Percentiles rank a stretch among this genome's conserved stretches.
Evolutionary conservation across 2,113 vertebrate genomes (phyloP).

Genomic region (Sminthopsis crassicaudata): DNA sequence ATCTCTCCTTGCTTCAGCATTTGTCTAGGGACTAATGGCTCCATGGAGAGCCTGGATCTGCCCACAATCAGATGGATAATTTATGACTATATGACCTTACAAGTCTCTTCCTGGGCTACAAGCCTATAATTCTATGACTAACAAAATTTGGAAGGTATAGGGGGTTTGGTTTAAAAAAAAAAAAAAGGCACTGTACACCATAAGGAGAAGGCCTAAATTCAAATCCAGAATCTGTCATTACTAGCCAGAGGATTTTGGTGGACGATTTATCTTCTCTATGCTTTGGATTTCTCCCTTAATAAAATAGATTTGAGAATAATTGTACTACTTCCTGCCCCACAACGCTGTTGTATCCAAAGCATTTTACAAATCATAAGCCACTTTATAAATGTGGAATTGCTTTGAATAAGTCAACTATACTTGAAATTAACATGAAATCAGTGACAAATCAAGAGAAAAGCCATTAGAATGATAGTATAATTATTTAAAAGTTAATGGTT

Average conservation of each 20-base stretch:
- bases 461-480: neutral
- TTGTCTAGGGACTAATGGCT: neutral
- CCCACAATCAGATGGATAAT: constrained; percentile 15
- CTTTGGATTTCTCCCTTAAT: neutral
- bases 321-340: neutral
- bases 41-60: neutral
- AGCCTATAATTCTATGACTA: neutral
- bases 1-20: neutral
- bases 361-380: neutral
- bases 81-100: neutral
- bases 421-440: neutral
- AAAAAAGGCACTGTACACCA: neutral
- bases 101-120: neutral
- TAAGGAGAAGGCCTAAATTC: neutral
- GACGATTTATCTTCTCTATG: neutral
- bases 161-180: neutral
- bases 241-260: neutral
- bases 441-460: constrained; percentile 22
- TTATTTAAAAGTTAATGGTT: constrained; percentile 6
- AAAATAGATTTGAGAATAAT: neutral
- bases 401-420: neutral
- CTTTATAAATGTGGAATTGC: neutral
- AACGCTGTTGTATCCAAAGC: neutral
- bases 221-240: neutral
- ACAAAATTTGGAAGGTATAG: neutral